phyloP scores from a whole-genome alignment of 1,140 invertebrate species.

The Cepaea nemoralis region DNA sequence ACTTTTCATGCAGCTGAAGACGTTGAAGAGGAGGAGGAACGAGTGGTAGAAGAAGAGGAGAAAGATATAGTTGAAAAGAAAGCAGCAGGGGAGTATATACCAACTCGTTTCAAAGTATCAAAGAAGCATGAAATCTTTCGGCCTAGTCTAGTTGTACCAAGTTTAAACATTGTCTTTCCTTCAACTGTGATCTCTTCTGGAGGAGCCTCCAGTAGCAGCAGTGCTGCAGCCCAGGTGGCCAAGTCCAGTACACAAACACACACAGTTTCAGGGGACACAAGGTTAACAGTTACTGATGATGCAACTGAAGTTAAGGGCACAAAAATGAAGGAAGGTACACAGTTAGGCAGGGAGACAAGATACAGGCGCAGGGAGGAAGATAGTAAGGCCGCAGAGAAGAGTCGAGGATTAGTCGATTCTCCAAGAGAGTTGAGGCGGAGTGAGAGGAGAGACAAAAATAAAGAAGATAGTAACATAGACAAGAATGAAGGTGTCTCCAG shows the following conservation, averaged over 20 bases:
- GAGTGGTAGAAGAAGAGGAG: neutral
- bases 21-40: slow-evolving; percentile 24
- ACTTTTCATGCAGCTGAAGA: neutral
- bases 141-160: neutral
- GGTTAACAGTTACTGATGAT: neutral
- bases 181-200: neutral
- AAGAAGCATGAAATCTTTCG: slow-evolving; percentile 38
- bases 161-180: slow-evolving; percentile 4
- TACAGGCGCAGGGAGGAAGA: neutral
- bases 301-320: neutral
- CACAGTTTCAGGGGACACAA: neutral
- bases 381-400: neutral
- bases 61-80: slow-evolving; percentile 26
- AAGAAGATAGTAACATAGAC: too few species aligned
- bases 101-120: slow-evolving; percentile 35
- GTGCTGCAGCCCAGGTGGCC: neutral
- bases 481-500: slow-evolving; percentile 4
- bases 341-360: neutral
- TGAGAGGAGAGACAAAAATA: neutral
- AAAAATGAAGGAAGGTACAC: neutral
- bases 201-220: neutral
- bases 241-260: neutral
- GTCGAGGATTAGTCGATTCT: neutral
- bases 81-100: slow-evolving; percentile 21
- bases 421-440: neutral